Percentiles rank a stretch among this genome's conserved stretches.
Evolutionary conservation across 1,140 invertebrate species (phyloP).

Genomic region (Euwallacea fornicatus): DNA sequence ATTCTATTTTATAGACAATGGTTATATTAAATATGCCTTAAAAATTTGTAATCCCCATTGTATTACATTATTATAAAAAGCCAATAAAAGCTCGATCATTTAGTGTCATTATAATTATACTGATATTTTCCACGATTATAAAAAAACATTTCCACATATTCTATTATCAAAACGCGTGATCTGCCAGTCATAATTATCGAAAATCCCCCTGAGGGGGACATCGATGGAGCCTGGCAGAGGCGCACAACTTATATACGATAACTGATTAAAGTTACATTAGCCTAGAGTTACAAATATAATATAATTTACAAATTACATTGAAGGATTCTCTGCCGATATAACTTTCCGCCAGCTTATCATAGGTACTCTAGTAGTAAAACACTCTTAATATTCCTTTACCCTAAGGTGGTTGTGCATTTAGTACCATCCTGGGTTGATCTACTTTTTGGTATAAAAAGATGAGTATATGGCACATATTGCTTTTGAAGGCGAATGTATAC

Average conservation of each 20-base stretch:
- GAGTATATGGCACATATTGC: slow-evolving; percentile 45
- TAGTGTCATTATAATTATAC: slow-evolving; percentile 52
- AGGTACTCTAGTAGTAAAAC: slow-evolving; percentile 54
- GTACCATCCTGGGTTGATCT: slow-evolving; percentile 13
- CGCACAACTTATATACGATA: slow-evolving; percentile 23
- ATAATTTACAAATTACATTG: slow-evolving; percentile 50
- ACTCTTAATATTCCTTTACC: slow-evolving; percentile 37
- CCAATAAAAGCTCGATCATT: slow-evolving; percentile 55
- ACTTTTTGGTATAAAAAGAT: slow-evolving; percentile 43
- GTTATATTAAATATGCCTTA: slow-evolving; percentile 53
- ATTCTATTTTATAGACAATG: slow-evolving; percentile 46
- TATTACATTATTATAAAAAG: slow-evolving; percentile 55
- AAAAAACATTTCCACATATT: slow-evolving; percentile 50
- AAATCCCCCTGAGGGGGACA: background rate
- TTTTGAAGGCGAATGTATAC: slow-evolving; percentile 33
- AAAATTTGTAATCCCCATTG: slow-evolving; percentile 53
- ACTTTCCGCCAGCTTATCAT: slow-evolving; percentile 51
- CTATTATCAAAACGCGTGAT: slow-evolving; percentile 29
- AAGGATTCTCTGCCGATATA: slow-evolving; percentile 47
- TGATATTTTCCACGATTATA: slow-evolving; percentile 53
- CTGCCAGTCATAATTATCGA: slow-evolving; percentile 5
- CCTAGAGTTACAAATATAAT: slow-evolving; percentile 49
- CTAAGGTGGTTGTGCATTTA: slow-evolving; percentile 24
- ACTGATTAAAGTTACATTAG: slow-evolving; percentile 40
- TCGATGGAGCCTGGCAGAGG: slow-evolving; percentile 5